phyloP scores from a whole-genome alignment of 1,140 invertebrate genomes.

The Acyrthosiphon pisum region DNA sequence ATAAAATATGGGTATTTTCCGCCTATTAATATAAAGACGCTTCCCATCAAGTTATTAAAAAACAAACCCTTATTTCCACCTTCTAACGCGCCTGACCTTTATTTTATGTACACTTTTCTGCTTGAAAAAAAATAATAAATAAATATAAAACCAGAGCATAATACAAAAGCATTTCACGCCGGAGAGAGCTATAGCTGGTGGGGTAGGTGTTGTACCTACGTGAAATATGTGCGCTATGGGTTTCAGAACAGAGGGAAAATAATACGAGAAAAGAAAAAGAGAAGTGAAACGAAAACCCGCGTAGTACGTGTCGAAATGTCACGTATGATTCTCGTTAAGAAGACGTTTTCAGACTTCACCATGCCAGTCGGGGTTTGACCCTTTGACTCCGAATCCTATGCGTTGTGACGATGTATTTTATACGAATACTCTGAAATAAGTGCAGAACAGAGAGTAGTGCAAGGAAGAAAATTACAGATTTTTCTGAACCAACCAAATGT shows the following conservation, averaged over 20 bases:
- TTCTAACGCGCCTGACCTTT: background rate
- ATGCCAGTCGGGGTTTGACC: background rate
- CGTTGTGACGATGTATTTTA: background rate
- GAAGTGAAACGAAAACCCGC: slow-evolving; percentile 1
- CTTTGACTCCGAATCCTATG: background rate
- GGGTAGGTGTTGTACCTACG: background rate
- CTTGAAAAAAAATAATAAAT: background rate
- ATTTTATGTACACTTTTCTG: slow-evolving; percentile 13
- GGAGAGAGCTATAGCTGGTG: background rate
- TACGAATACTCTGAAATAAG: background rate
- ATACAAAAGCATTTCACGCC: slow-evolving; percentile 36
- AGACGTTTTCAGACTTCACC: background rate
- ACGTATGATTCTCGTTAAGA: slow-evolving; percentile 51
- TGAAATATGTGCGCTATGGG: background rate
- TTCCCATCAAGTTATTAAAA: slow-evolving; percentile 24
- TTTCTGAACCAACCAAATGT: background rate
- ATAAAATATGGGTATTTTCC: background rate
- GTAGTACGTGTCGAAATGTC: slow-evolving; percentile 43
- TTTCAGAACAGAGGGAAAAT: background rate
- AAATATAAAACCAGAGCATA: slow-evolving; percentile 14
- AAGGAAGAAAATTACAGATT: slow-evolving; percentile 13
- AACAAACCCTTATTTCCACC: background rate
- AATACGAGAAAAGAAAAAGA: background rate
- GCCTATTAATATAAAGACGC: slow-evolving; percentile 18
- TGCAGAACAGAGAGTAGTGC: background rate